phyloP scores from a whole-genome alignment of 2,797 vertebrate genomes.

The Staurois parvus region DNA sequence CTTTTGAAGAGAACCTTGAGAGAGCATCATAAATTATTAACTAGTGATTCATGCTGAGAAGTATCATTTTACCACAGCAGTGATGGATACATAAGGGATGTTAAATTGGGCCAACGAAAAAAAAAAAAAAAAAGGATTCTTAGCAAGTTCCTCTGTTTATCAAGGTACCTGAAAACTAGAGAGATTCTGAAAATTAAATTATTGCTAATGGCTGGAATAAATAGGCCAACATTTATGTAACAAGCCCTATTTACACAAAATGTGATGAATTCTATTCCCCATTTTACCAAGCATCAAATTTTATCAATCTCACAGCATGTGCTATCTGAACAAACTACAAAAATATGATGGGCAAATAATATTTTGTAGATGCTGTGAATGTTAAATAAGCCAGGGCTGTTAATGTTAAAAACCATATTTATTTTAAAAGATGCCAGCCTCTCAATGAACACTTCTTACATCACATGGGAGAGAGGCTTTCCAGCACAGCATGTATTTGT shows the following conservation, averaged over 20 bases:
- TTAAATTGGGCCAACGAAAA: slow-evolving; percentile 54
- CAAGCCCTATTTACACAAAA: slow-evolving; percentile 8
- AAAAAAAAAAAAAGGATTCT: slow-evolving; percentile 15
- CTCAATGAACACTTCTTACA: too few species aligned
- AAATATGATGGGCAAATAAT: too few species aligned
- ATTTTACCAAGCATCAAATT: background rate
- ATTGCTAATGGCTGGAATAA: slow-evolving; percentile 11
- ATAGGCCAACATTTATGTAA: background rate
- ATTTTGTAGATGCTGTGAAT: background rate
- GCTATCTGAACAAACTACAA: background rate
- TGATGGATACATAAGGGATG: slow-evolving; percentile 65
- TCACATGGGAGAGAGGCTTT: background rate
- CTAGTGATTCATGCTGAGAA: slow-evolving; percentile 63
- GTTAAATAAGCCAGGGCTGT: slow-evolving; percentile 49
- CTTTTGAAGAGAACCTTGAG: slow-evolving; percentile 56
- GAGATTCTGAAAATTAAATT: background rate
- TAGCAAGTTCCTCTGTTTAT: background rate
- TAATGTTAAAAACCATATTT: background rate
- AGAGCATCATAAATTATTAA: slow-evolving; percentile 67
- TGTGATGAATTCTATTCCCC: background rate
- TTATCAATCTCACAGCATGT: background rate
- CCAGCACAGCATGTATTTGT: background rate
- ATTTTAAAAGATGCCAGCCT: too few species aligned
- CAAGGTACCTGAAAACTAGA: background rate
- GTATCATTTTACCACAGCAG: slow-evolving; percentile 68